Evolutionary conservation across 2,797 vertebrate species (phyloP), one percentile per base, ranked within the genome.

Genomic region (Pangasius sanitwongsei): DNA sequence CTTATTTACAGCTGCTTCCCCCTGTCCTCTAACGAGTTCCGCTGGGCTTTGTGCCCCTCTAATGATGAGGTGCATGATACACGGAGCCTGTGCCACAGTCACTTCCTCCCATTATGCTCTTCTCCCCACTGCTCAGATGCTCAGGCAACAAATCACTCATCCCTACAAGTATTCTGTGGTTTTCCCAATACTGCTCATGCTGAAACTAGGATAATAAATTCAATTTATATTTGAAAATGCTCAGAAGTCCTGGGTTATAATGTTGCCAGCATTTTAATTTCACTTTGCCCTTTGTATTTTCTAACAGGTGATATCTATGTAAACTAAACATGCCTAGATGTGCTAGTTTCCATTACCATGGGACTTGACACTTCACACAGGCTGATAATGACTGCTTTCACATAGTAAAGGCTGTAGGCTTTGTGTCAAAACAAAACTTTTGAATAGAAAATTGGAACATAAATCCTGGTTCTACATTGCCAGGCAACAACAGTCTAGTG

Each of bases 11-110:
- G 89, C 50, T 63, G 23, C 92, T 93, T 94, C 92, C 88, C 92
- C 92, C 93, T 92, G 63, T 94, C 94, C 91, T 92, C 94, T 97
- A 97, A 97, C 95, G 92, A 97, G 96, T 95, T 96, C 96, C 96
- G 89, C 95, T 95, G 96, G 96, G 96, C 95, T 94, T 94, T 94
- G 91, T 83, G 23, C 88, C 87, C 85, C 85, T 88, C 92, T 95
- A 94, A 95, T 95, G 95, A 95, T 83, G 91, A 94, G 94, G 93
- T 72, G 89, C 92, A 59, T 88, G 93, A 92, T 94, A 91, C 92
- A 57, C 91, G 92, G 94, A 94, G 93, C 93, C 74, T 28, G 59
- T 59, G 88, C 87, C 80, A 93, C 89, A 82, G 78, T n/a, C 20
- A 88, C 82, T 90, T 92, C 91, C 92, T 94, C 89, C 93, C 90